Evolutionary conservation across 2,113 vertebrate genomes (phyloP).

Genomic region (Alexandromys fortis): DNA sequence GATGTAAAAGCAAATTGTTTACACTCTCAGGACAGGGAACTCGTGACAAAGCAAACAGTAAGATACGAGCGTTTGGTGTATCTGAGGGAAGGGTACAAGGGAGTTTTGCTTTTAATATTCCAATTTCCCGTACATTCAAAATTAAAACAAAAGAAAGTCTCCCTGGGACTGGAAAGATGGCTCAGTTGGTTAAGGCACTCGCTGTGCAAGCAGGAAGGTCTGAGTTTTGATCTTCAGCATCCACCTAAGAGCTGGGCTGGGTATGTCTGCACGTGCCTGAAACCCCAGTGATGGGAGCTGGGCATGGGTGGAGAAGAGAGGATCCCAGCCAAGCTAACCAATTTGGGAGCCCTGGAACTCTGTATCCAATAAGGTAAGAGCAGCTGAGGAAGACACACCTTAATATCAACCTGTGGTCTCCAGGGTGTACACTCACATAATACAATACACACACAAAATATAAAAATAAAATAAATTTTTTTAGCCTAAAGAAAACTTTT

Average conservation of each 20-base stretch:
- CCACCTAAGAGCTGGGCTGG: background rate
- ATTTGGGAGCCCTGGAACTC: background rate
- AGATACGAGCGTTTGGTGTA: background rate
- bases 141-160: conserved; percentile 35
- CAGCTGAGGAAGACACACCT: background rate
- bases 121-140: conserved; percentile 18
- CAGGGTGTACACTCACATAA: background rate
- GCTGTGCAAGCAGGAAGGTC: background rate
- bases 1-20: background rate
- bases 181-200: background rate
- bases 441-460: background rate
- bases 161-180: background rate
- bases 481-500: background rate
- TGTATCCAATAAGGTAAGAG: background rate
- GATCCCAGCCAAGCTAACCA: no score
- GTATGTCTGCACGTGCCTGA: no score
- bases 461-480: no score
- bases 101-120: background rate
- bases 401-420: background rate
- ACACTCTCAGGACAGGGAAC: background rate
- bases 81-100: background rate
- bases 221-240: background rate
- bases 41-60: background rate
- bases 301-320: background rate
- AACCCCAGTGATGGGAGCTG: background rate